Evolutionary conservation across 2,888 invertebrate species (phyloP), one percentile per base, ranked within the genome.

Genomic region (Sarcophaga subvicina): DNA sequence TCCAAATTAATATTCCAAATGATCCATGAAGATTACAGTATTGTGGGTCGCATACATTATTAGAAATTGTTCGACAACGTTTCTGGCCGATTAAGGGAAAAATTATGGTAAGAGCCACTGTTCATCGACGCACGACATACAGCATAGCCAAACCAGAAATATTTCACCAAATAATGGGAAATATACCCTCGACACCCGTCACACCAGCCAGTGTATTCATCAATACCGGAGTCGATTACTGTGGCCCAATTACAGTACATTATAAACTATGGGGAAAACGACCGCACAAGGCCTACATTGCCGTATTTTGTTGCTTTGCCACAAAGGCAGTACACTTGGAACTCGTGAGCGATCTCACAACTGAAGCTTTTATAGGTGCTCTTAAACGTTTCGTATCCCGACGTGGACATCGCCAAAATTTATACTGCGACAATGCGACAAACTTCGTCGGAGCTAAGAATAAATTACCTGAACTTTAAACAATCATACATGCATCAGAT

Each of bases 181-280:
- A 77, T n/a, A 49, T 78, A 54, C 69, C 73, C 10, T 59, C 79
- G 25, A 71, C 71, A 80, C 83, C 90, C 11, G 70, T 70, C 14
- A 72, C 64, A 62, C 76, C 60, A 66, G 64, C 60, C 54, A 2
- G 25, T 25, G 25, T 3, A 11, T 83, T 83, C 27, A 63, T 83
- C 12, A 73, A 49, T 27, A 17, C 79, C 6, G 79, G 54, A 66
- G 78, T 83, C 8, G 83, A 83, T 11, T 78, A 72, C 64, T 84
- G 80, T 67, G 80, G 76, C 45, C 70, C 75, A 14, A 69, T 79
- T 27, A 47, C 75, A 2, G 62, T 62, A 25, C 25, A 25, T 25
- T 25, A 25, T 25, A 2, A 25, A 25, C 25, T 25, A 27, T 3
- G 4, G 4, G 27, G 3, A 27, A 27, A 27, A 27, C 27, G 27